Conservation (phyloP, 2,888 invertebrate genomes). For the Philonicus albiceps region DNA sequence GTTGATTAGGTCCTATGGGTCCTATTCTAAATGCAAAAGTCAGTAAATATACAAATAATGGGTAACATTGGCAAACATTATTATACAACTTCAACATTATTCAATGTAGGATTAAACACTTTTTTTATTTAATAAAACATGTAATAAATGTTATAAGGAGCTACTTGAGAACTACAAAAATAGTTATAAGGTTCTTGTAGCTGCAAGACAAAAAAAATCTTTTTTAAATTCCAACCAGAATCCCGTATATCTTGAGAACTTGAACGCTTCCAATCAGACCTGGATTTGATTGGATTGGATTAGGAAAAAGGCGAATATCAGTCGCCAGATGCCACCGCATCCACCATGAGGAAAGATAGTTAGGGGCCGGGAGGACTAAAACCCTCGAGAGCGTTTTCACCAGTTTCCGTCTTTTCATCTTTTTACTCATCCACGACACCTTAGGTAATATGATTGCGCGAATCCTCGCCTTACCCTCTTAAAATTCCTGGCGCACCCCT, state of each 20-base stretch:
- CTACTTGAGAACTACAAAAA: background rate
- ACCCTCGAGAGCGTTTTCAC: background rate
- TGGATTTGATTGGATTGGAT: background rate
- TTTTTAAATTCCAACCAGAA: background rate
- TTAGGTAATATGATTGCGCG: background rate
- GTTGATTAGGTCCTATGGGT: no score
- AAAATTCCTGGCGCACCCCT: conserved; percentile 25
- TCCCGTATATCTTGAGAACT: background rate
- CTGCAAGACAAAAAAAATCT: background rate
- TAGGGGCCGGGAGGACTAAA: background rate
- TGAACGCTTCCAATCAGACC: background rate
- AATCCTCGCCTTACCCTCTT: conserved; percentile 8
- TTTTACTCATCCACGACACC: background rate
- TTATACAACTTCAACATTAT: no score
- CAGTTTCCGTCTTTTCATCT: background rate
- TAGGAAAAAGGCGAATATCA: background rate
- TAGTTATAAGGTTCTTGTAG: background rate
- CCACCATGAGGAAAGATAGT: background rate
- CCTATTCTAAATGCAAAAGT: no score
- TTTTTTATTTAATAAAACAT: no score
- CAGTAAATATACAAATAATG: no score
- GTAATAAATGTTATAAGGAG: no score
- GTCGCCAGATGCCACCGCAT: background rate
- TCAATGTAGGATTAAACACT: no score
- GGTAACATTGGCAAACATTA: no score